Conservation (phyloP, 35 echinoderm and acorn worm genomes). For the Acanthaster planci region DNA sequence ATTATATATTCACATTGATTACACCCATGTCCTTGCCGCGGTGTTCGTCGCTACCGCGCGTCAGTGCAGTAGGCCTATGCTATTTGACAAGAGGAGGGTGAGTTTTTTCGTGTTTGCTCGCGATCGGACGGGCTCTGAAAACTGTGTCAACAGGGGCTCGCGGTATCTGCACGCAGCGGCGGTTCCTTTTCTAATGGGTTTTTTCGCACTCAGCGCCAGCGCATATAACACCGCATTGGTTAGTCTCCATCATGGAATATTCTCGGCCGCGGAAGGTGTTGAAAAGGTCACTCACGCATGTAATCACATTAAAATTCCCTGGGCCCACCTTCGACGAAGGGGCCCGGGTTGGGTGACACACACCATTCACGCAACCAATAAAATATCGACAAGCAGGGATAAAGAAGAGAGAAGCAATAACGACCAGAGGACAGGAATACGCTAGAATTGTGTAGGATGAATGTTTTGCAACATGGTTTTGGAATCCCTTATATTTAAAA, state of each 20-base stretch:
- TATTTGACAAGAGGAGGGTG: background rate
- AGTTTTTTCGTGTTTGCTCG: slow-evolving; percentile 14
- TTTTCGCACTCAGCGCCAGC: slow-evolving; percentile 10
- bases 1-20: background rate
- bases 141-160: slow-evolving; percentile 12
- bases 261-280: slow-evolving; percentile 26
- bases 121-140: slow-evolving; percentile 8
- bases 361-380: background rate
- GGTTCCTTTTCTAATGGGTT: slow-evolving; percentile 6
- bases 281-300: slow-evolving; percentile 27
- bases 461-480: background rate
- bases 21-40: no score
- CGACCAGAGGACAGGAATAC: background rate
- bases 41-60: no score
- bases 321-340: slow-evolving; percentile 25
- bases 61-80: background rate
- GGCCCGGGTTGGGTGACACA: background rate
- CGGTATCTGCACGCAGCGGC: background rate
- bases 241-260: slow-evolving; percentile 21
- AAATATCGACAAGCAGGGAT: slow-evolving; percentile 11
- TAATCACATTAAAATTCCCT: slow-evolving; percentile 29
- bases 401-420: background rate
- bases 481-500: background rate
- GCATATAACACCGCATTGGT: slow-evolving; percentile 7
- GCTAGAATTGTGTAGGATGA: background rate